Base-by-base conservation (phyloP, 2,113 vertebrate species). In the Ornithorhynchus anatinus region DNA sequence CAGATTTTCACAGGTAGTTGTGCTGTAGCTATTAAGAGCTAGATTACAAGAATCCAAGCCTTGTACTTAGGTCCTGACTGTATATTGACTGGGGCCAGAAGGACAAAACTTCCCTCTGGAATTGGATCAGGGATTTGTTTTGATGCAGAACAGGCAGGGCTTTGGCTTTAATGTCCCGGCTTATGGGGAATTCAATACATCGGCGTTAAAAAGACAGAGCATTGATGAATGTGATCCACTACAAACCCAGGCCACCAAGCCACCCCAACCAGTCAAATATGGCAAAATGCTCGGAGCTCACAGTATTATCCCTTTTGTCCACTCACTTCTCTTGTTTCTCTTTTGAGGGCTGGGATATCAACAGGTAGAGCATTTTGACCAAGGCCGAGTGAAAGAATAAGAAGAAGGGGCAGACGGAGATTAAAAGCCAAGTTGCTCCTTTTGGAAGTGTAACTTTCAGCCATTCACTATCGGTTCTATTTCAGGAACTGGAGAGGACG, bases 401-500 rank as follows among this genome's bases (percentile, higher is more conserved):
- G 75, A 48, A 63, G 16, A 31, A 16, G 10, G 10, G 32, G 44
- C 10, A 11, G 37, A 37, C 47, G 2, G 6, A 43, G 47, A 45
- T 31, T 44, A 14, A 31, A 50, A 36, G 40, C 57, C 14, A 36
- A n/a, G n/a, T 65, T 23, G 37, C 7, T 69, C 13, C 64, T 58
- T 23, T 69, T 23, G 36, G 27, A 22, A 8, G 6, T 39, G 36
- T 25, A 27, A 0, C 0, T 45, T 69, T 11, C 39, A 25, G 29
- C 50, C 32, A 25, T 23, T 64, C 59, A 58, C 4, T 0, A 13
- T 10, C 8, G 22, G 42, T 58, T 19, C 29, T 29, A 0, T 67
- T 79, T 60, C 17, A 39, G 69, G 36, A 57, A 17, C 17, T 40
- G 9, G 29, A 25, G 27, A 27, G 8, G 22, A 40, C 1, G 39